These are phyloP conservation scores for Ancistrus triradiatus DNA, from an alignment of 2,113 vertebrate species.

Conservation along the genomic window DNA sequence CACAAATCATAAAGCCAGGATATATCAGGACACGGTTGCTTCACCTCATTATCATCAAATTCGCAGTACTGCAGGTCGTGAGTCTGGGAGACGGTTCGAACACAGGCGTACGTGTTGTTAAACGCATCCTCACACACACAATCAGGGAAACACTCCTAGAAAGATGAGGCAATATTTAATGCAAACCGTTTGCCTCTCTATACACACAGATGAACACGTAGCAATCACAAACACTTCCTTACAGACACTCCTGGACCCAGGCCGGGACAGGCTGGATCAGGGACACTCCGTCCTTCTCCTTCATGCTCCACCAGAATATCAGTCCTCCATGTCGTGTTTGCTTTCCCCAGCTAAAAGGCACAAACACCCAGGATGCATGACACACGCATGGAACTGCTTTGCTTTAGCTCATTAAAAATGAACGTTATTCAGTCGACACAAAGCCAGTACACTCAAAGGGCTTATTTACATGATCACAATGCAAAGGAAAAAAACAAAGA, in stretches of 20 bases:
- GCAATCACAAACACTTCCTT: slow-evolving; percentile 44
- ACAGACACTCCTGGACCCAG: slow-evolving; percentile 92
- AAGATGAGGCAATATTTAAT: not conserved
- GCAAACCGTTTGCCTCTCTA: no score
- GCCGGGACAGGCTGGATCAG: slow-evolving; percentile 84
- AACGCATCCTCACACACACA: slow-evolving; percentile 97
- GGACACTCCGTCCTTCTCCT: slow-evolving; percentile 83
- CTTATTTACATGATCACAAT: no score
- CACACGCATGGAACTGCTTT: not conserved
- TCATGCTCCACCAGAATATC: slow-evolving; percentile 94
- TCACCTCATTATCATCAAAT: slow-evolving; percentile 92
- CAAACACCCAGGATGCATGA: no score
- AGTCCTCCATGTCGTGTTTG: slow-evolving; percentile 81
- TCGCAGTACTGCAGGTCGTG: slow-evolving; percentile 93
- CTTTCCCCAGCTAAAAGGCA: slow-evolving; percentile 69
- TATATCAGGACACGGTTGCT: no score
- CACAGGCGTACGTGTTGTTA: slow-evolving; percentile 95
- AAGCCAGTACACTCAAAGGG: not conserved
- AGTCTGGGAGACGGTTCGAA: slow-evolving; percentile 77
- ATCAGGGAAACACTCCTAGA: slow-evolving; percentile 94
- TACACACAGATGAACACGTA: no score
- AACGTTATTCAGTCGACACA: not conserved
- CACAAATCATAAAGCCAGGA: no score
- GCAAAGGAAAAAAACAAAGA: no score
- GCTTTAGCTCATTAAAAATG: not conserved